Evolutionary conservation across 2,888 invertebrate genomes (phyloP).

Genomic region (Eumerus sabulonum): DNA sequence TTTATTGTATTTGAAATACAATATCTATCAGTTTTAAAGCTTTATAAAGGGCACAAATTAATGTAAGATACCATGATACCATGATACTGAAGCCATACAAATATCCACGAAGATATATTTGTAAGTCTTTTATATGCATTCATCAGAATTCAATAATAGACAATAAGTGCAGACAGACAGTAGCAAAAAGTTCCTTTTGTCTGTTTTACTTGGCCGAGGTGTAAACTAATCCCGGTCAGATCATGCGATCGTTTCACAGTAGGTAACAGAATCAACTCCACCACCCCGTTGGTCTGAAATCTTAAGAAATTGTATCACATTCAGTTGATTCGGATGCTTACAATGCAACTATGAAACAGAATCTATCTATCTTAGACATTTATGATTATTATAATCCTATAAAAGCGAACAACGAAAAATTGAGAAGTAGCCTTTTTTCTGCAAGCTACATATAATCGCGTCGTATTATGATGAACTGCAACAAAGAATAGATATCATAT

Average conservation of each 20-base stretch:
- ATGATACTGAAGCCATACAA: slow-evolving; percentile 64
- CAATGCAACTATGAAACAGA: slow-evolving; percentile 65
- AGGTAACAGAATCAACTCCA: slow-evolving; percentile 32
- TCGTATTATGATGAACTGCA: slow-evolving; percentile 33
- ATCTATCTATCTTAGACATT: slow-evolving; percentile 64
- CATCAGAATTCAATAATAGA: slow-evolving; percentile 69
- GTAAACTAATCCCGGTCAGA: slow-evolving; percentile 67
- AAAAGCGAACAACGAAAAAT: slow-evolving; percentile 52
- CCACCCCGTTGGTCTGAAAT: not conserved
- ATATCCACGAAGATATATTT: slow-evolving; percentile 67
- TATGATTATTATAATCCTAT: slow-evolving; percentile 67
- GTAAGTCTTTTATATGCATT: slow-evolving; percentile 68
- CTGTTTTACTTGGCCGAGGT: slow-evolving; percentile 42
- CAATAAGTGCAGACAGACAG: slow-evolving; percentile 28
- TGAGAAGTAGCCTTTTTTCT: slow-evolving; percentile 24
- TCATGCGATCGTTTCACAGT: slow-evolving; percentile 59
- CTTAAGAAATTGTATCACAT: slow-evolving; percentile 58
- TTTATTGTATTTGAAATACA: no score
- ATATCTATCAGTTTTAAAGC: slow-evolving; percentile 61
- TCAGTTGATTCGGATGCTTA: slow-evolving; percentile 58
- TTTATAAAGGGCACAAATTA: slow-evolving; percentile 50
- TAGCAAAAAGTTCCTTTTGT: slow-evolving; percentile 24
- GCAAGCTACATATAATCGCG: not conserved
- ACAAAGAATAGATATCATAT: slow-evolving; percentile 15
- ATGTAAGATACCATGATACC: slow-evolving; percentile 24